Percentiles rank a stretch among this genome's conserved stretches.
phyloP scores from a whole-genome alignment of 2,113 vertebrate genomes.

The Myanophis thanlyinensis region DNA sequence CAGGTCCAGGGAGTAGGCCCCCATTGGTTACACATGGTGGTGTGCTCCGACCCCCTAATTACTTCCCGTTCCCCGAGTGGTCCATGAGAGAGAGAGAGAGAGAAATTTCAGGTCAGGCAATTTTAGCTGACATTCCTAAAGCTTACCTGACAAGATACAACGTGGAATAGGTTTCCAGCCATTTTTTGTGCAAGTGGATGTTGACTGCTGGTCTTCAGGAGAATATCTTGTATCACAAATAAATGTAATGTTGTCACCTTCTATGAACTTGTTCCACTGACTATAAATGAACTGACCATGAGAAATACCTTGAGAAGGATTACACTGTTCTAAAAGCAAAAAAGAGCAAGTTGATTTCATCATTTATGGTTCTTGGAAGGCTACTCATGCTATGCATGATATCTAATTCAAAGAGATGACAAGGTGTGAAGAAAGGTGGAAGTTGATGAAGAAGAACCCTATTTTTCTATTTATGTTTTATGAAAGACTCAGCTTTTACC shows the following conservation, averaged over 20 bases:
- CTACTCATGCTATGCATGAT: neutral
- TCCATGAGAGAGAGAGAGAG: too few species aligned
- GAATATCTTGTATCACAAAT: neutral
- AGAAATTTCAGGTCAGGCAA: neutral
- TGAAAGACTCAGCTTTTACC: neutral
- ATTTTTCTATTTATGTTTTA: neutral
- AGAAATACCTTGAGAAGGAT: fast-evolving
- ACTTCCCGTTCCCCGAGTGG: too few species aligned
- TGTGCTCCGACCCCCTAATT: too few species aligned
- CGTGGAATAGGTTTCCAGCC: neutral
- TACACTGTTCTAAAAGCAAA: neutral
- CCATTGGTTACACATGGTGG: too few species aligned
- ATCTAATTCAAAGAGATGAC: neutral
- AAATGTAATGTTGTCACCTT: neutral
- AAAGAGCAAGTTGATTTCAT: neutral
- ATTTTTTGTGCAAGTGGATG: neutral
- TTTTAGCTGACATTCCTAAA: neutral
- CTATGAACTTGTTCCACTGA: neutral
- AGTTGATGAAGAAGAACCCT: neutral
- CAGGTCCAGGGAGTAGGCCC: too few species aligned
- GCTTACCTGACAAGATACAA: neutral
- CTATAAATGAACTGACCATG: fast-evolving
- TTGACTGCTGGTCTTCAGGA: neutral
- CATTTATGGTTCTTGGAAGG: neutral
- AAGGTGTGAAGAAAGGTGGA: neutral